Conservation (phyloP, 1,140 invertebrate genomes). For the Rhagoletis zephyria region DNA sequence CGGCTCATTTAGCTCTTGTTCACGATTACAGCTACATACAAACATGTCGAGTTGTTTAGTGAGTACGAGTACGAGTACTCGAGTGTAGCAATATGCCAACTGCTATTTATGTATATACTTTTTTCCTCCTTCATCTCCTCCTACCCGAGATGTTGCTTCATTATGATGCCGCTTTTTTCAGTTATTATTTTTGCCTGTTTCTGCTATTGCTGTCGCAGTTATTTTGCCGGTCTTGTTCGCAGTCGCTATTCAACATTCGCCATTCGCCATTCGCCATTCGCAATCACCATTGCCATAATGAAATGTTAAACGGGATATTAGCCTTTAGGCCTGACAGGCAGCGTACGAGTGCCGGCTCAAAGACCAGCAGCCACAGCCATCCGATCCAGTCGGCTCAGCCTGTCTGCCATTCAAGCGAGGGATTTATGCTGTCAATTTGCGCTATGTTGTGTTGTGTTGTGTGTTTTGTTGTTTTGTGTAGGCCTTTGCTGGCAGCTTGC, state of each 20-base stretch:
- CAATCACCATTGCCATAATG: constrained; percentile 59
- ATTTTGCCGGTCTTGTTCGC: constrained; percentile 2
- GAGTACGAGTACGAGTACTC: not conserved
- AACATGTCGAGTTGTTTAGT: not conserved
- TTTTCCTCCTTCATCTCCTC: too few relatives aligned
- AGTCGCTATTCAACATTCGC: not conserved
- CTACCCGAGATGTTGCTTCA: not conserved
- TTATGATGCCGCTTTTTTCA: not conserved
- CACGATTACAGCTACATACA: not conserved
- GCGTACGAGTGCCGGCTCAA: constrained; percentile 60
- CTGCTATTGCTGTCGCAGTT: not conserved
- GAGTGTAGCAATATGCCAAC: too few relatives aligned
- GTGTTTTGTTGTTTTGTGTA: not conserved
- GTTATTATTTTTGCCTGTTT: not conserved
- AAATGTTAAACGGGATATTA: constrained; percentile 72
- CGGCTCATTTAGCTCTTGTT: not conserved
- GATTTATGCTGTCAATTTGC: constrained; percentile 41
- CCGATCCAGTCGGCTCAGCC: constrained; percentile 55
- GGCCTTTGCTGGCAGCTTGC: not conserved
- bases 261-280: not conserved
- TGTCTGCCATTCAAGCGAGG: constrained; percentile 56
- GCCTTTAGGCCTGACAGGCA: constrained; percentile 58
- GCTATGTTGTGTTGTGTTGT: not conserved
- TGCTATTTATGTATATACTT: not conserved
- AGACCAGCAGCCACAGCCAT: constrained; percentile 61